Evolutionary conservation across 2,113 vertebrate species (phyloP).

Genomic region (Leucopsar rothschildi): DNA sequence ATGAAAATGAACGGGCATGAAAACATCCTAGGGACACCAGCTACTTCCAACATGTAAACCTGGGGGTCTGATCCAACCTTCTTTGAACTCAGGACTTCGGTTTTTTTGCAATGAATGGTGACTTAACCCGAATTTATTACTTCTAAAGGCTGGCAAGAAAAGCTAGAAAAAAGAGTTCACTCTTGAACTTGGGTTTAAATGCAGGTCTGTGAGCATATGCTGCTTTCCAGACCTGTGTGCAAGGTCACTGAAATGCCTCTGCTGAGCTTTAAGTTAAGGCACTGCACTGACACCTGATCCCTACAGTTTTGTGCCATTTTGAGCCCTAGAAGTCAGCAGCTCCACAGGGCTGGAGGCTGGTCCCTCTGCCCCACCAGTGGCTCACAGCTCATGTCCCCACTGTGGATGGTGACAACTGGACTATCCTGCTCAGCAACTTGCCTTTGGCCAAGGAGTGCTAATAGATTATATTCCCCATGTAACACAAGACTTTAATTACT

Average conservation of each 20-base stretch:
- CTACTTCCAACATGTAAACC: neutral
- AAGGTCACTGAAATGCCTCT: neutral
- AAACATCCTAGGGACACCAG: neutral
- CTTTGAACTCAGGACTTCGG: neutral
- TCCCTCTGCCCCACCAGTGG: neutral
- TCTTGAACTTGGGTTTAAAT: neutral
- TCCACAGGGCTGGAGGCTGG: neutral
- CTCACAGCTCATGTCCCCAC: neutral
- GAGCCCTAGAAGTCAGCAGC: neutral
- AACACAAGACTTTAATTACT: conserved; percentile 39
- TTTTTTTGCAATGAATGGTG: neutral
- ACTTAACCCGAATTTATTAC: neutral
- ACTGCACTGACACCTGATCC: neutral
- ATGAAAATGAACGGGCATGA: neutral
- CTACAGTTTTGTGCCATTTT: neutral
- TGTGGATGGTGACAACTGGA: neutral
- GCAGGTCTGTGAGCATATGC: neutral
- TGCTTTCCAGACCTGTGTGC: neutral
- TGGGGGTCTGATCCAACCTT: neutral
- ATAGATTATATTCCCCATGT: neutral
- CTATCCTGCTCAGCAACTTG: neutral
- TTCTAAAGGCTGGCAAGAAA: neutral
- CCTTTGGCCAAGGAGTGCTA: neutral
- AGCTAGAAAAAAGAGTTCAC: neutral
- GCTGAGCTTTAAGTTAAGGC: neutral